phyloP scores from a whole-genome alignment of 2,113 vertebrate genomes.

The Channa maculata region DNA sequence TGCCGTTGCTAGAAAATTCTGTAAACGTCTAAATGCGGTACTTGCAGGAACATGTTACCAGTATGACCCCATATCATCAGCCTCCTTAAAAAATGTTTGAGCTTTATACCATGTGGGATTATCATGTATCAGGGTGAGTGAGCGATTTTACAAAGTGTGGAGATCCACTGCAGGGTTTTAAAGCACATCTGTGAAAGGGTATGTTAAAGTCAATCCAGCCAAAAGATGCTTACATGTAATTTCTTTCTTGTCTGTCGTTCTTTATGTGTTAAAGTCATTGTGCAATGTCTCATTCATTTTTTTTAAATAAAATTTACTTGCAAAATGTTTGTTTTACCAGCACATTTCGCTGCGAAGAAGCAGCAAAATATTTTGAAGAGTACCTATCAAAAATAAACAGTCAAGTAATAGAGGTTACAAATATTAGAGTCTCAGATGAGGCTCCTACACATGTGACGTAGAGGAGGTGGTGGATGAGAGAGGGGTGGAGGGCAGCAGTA shows the following conservation, averaged over 20 bases:
- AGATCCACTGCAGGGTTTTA: not conserved
- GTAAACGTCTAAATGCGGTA: not conserved
- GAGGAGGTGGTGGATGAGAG: conserved; percentile 53
- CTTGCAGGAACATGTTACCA: conserved; percentile 6
- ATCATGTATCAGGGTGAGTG: too few species aligned
- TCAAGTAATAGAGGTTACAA: not conserved
- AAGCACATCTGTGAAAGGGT: conserved; percentile 1
- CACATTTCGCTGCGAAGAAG: not conserved
- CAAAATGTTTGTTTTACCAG: conserved; percentile 3
- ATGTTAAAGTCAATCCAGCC: conserved; percentile 6
- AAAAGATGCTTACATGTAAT: not conserved
- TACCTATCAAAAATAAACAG: not conserved
- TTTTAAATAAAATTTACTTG: conserved; percentile 37
- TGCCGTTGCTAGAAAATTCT: too few species aligned
- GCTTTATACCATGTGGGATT: not conserved
- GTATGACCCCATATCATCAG: not conserved
- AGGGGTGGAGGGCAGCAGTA: conserved; percentile 33
- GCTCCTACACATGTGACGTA: conserved; percentile 24
- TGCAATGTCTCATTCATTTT: conserved; percentile 20
- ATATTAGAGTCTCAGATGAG: conserved; percentile 2
- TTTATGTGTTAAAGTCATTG: not conserved
- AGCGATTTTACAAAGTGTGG: too few species aligned
- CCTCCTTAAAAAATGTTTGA: not conserved
- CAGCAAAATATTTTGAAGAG: not conserved
- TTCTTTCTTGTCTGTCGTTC: conserved; percentile 14